These are phyloP conservation scores for Bolborhynchus lineola DNA, from an alignment of 2,113 vertebrate genomes.

Conservation along the genomic window DNA sequence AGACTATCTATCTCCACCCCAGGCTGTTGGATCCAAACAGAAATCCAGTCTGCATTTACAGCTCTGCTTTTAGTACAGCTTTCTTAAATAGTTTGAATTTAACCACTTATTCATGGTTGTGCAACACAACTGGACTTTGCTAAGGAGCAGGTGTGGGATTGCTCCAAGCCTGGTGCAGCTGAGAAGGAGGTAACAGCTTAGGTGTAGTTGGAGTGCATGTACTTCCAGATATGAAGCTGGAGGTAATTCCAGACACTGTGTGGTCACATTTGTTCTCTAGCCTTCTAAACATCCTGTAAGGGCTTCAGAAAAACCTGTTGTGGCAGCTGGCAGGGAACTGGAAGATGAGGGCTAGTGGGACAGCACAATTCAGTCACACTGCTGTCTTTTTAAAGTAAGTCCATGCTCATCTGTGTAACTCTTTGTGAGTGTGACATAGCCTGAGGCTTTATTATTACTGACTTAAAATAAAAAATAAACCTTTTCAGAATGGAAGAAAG, in stretches of 20 bases:
- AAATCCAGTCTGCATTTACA: not conserved
- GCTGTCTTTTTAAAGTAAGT: not conserved
- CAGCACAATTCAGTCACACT: not conserved
- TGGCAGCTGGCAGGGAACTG: not conserved
- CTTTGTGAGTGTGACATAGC: not conserved
- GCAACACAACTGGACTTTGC: not conserved
- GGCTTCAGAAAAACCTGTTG: not conserved
- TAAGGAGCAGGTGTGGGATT: not conserved
- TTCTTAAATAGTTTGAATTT: not conserved
- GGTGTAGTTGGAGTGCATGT: not conserved
- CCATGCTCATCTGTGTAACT: too few species aligned
- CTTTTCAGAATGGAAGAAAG: not conserved
- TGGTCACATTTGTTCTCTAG: not conserved
- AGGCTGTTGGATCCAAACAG: not conserved
- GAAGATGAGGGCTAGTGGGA: not conserved
- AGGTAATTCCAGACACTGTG: not conserved
- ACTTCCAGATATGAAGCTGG: not conserved
- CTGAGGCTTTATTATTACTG: not conserved
- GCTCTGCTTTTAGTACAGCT: not conserved
- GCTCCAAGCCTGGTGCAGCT: not conserved
- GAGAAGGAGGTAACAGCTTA: not conserved
- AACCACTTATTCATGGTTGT: not conserved
- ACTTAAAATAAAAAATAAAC: not conserved
- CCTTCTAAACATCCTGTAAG: not conserved
- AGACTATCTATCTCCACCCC: not conserved